These are phyloP conservation scores for Enteromius fasciolatus DNA, from an alignment of 2,797 vertebrate genomes.

Conservation along the genomic window DNA sequence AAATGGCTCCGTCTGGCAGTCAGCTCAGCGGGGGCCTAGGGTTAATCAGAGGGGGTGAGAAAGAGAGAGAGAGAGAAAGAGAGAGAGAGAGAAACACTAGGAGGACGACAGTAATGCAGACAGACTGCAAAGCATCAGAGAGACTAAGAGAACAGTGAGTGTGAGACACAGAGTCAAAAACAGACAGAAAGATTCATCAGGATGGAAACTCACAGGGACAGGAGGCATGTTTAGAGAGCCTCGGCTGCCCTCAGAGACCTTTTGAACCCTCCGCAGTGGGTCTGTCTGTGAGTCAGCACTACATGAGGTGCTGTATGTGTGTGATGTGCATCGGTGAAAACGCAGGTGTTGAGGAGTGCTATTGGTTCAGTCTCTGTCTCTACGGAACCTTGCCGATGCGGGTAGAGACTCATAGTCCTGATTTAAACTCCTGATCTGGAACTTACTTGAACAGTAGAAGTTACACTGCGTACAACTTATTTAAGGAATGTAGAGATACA, in stretches of 20 bases:
- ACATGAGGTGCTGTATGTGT: slow-evolving; percentile 28
- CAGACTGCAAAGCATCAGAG: slow-evolving; percentile 46
- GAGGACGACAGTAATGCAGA: slow-evolving; percentile 25
- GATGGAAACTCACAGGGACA: slow-evolving; percentile 45
- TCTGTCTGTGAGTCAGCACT: slow-evolving; percentile 42
- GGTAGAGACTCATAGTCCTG: not conserved
- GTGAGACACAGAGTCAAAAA: slow-evolving; percentile 33
- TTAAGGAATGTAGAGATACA: not conserved
- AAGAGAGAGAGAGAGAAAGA: slow-evolving; percentile 37
- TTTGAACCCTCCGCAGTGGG: slow-evolving; percentile 52
- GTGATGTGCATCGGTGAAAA: slow-evolving; percentile 20
- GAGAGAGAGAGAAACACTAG: slow-evolving; percentile 38
- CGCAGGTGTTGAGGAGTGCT: slow-evolving; percentile 23
- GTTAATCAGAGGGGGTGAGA: slow-evolving; percentile 63
- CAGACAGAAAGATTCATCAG: slow-evolving; percentile 50
- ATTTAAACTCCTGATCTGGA: not conserved
- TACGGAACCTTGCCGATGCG: not conserved
- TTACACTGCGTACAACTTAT: not conserved
- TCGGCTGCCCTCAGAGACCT: slow-evolving; percentile 48
- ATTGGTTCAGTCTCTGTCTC: slow-evolving; percentile 36
- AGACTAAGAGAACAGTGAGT: slow-evolving; percentile 33
- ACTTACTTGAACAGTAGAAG: not conserved
- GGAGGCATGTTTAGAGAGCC: slow-evolving; percentile 49
- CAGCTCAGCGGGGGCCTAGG: slow-evolving; percentile 60
- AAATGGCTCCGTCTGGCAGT: slow-evolving; percentile 61